Percentiles rank a stretch among this genome's conserved stretches.
phyloP scores from a whole-genome alignment of 2,888 invertebrate genomes.

The Malthinus seriepunctatus region DNA sequence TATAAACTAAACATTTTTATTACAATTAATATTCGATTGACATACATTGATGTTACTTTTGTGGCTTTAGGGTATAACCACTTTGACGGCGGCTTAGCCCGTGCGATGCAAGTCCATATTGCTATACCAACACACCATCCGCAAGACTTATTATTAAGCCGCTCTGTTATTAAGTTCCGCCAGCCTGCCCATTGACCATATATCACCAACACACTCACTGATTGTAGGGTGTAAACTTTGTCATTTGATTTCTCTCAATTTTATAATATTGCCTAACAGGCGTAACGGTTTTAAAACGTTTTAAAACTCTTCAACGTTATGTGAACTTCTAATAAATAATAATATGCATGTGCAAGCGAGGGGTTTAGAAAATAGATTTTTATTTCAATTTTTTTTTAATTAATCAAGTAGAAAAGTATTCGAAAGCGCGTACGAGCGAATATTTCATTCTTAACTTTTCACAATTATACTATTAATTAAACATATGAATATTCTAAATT shows the following conservation, averaged over 20 bases:
- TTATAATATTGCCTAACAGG: constrained; percentile 32
- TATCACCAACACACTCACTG: constrained; percentile 50
- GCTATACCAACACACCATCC: constrained; percentile 31
- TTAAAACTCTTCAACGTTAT: constrained; percentile 22
- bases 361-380: background rate
- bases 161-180: constrained; percentile 55
- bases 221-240: constrained; percentile 53
- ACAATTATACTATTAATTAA: too few species aligned
- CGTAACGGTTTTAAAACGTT: constrained; percentile 28
- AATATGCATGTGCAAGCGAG: background rate
- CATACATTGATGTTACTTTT: constrained; percentile 46
- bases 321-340: constrained; percentile 13
- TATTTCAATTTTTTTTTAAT: background rate
- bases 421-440: too few species aligned
- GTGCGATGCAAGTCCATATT: constrained; percentile 35
- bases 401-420: background rate
- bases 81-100: constrained; percentile 36
- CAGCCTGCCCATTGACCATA: constrained; percentile 54
- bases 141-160: constrained; percentile 50
- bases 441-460: too few species aligned
- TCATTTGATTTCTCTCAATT: constrained; percentile 44
- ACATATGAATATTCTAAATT: too few species aligned
- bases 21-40: constrained; percentile 42
- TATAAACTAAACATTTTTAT: constrained; percentile 23
- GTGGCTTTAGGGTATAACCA: constrained; percentile 35